A percentile compares a stretch with the other conserved stretches of the same genome.
phyloP scores from a whole-genome alignment of 2,113 vertebrate species.

The Thunnus thynnus region DNA sequence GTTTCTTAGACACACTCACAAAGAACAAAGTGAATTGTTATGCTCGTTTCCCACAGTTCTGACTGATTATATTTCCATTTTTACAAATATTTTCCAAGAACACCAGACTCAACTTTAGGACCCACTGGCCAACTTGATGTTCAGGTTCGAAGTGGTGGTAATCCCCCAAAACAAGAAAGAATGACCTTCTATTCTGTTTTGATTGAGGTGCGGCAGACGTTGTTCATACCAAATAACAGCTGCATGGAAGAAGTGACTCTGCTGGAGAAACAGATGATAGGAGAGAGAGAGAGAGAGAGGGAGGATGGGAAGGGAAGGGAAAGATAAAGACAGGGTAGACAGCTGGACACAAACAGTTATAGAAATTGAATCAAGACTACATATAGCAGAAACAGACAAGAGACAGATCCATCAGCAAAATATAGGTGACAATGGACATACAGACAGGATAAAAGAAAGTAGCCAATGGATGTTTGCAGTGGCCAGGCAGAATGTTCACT shows the following conservation, averaged over 20 bases:
- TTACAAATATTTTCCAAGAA: conserved; percentile 54
- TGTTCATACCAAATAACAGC: conserved; percentile 71
- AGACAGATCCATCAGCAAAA: neutral
- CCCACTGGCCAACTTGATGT: conserved; percentile 25
- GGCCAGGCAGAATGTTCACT: neutral
- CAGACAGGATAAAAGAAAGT: neutral
- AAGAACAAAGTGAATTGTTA: conserved; percentile 41
- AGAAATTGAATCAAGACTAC: neutral
- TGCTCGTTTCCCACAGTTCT: conserved; percentile 38
- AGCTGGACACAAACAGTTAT: conserved; percentile 31
- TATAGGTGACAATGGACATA: neutral
- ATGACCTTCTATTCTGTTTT: conserved; percentile 62
- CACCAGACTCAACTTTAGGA: conserved; percentile 36
- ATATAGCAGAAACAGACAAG: neutral
- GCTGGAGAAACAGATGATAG: conserved; percentile 55
- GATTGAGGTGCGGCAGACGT: conserved; percentile 65
- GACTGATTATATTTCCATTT: conserved; percentile 40
- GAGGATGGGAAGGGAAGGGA: neutral
- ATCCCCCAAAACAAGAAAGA: conserved; percentile 27
- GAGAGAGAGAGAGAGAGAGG: conserved; percentile 24
- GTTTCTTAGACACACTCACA: neutral
- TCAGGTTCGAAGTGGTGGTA: conserved; percentile 47
- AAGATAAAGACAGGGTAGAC: conserved; percentile 39
- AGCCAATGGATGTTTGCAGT: neutral
- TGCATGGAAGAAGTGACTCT: conserved; percentile 67